A percentile compares a stretch with the other conserved stretches of the same genome.
Conservation (phyloP, 2,113 vertebrate genomes). For the Ophthalmotilapia sp. region DNA sequence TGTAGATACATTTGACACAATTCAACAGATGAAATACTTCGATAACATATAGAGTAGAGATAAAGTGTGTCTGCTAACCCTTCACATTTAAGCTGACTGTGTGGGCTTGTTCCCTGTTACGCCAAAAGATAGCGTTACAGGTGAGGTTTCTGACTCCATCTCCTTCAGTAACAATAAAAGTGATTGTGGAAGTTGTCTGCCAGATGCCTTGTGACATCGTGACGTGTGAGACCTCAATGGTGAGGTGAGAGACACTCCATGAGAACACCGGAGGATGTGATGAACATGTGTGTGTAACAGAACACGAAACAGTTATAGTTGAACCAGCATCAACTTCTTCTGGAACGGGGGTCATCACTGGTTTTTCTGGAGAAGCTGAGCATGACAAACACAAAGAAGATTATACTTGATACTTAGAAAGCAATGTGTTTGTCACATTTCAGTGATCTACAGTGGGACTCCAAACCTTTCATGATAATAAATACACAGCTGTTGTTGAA, state of each 20-base stretch:
- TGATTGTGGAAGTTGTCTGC: conserved; percentile 45
- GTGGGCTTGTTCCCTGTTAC: conserved; percentile 13
- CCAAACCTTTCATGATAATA: conserved; percentile 52
- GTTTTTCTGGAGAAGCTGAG: conserved; percentile 51
- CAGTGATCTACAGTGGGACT: neutral
- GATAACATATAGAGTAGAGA: neutral
- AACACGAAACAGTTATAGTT: conserved; percentile 33
- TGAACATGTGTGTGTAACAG: conserved; percentile 56
- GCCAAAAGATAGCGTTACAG: conserved; percentile 45
- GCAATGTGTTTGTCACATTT: neutral
- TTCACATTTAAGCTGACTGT: conserved; percentile 19
- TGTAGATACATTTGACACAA: neutral
- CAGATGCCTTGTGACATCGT: conserved; percentile 5
- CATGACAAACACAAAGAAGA: neutral
- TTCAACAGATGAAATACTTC: neutral
- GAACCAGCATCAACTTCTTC: conserved; percentile 41
- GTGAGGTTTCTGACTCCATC: conserved; percentile 21
- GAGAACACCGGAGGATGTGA: conserved; percentile 50
- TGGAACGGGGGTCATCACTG: conserved; percentile 39
- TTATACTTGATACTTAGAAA: neutral
- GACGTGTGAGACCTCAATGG: neutral
- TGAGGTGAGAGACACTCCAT: conserved; percentile 45
- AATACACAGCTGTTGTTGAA: conserved; percentile 64
- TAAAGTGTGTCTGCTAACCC: conserved; percentile 5
- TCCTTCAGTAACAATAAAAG: conserved; percentile 29